phyloP scores from a whole-genome alignment of 2,797 vertebrate genomes.

The Falco columbarius region DNA sequence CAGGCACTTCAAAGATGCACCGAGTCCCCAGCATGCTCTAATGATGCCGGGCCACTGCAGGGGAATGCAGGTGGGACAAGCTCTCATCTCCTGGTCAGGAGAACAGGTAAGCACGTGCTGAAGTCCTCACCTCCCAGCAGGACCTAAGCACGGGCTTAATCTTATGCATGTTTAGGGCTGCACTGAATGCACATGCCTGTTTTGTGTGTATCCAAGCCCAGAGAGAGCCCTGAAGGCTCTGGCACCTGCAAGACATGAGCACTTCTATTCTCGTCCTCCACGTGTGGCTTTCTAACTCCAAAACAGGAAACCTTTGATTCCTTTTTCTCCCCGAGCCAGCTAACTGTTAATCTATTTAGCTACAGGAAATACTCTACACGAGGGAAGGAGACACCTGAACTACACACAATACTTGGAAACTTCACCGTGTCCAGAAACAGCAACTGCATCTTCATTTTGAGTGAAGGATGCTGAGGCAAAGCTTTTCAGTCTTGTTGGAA shows the following conservation, averaged over 20 bases:
- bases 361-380: neutral
- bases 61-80: neutral
- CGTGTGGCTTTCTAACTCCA: neutral
- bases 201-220: neutral
- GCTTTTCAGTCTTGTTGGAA: neutral
- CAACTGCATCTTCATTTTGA: neutral
- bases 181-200: neutral
- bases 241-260: neutral
- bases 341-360: neutral
- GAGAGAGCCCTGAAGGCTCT: neutral
- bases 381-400: conserved; percentile 13
- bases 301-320: conserved; percentile 39
- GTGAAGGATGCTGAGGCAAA: neutral
- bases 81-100: neutral
- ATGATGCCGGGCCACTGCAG: neutral
- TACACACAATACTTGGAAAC: conserved; percentile 1
- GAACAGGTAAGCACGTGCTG: neutral
- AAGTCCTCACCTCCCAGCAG: neutral
- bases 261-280: neutral
- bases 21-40: fast-evolving
- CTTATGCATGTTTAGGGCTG: neutral
- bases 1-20: neutral
- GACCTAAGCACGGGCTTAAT: neutral
- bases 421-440: neutral
- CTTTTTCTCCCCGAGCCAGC: neutral